Evolutionary conservation across 2,797 vertebrate species (phyloP), one percentile per base, ranked within the genome.

Genomic region (Triplophysa yarkandensis): DNA sequence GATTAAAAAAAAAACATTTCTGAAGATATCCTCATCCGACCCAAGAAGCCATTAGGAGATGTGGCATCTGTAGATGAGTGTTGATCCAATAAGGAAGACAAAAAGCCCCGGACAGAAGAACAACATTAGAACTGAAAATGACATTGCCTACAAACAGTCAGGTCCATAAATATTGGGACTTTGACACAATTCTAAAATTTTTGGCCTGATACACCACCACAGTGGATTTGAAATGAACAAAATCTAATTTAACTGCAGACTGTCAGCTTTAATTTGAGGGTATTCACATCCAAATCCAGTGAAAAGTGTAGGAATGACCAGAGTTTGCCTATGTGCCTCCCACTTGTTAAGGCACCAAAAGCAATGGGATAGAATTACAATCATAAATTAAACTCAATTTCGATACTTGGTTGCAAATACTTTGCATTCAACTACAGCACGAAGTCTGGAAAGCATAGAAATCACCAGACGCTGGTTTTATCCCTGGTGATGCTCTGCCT

Each of bases 231-330:
- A 48, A 48, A 48, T 48, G n/a, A 48, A 19, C 44, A 48, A 48
- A n/a, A 48, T 48, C 17, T 48, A 2, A 36, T 48, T 66, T 32
- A 48, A 64, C 41, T 78, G 73, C 46, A 63, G 58, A 82, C 41
- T 55, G 54, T 77, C 14, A 13, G 44, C 71, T 85, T 83, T 73
- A 71, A 80, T 82, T 81, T 54, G 34, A 77, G 67, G 68, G 25
- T 46, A 60, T 82, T 82, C 69, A 76, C 77, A 82, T 76, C 23
- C 77, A 77, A 65, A 85, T 86, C 62, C 30, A 74, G 78, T 76
- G 65, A 84, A 80, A 16, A 6, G 80, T 82, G 82, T 76, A 85
- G 77, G 82, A 84, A 83, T 82, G 77, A 77, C 74, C 80, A 71
- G 50, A 60, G 8, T 77, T 84, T 81, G 1, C 17, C 83, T 8